phyloP scores from a whole-genome alignment of 2,888 invertebrate species.

The Linyphia triangularis region DNA sequence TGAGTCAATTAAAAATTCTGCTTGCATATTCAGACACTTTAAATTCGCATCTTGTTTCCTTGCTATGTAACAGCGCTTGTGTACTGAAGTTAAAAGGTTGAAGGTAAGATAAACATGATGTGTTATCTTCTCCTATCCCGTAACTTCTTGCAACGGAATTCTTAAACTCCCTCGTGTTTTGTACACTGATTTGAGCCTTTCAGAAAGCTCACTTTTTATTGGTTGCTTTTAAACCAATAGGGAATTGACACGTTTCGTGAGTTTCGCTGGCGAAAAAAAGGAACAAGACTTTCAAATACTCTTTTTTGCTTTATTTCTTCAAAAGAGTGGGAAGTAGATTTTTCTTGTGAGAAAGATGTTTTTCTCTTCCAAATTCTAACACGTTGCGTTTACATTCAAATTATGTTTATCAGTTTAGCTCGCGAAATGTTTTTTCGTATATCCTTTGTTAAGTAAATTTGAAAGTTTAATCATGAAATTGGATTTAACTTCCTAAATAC shows the following conservation, averaged over 20 bases:
- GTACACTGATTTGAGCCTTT: conserved; percentile 48
- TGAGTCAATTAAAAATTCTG: too few species aligned
- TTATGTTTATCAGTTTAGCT: conserved; percentile 22
- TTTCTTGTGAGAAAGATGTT: background rate
- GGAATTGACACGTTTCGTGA: conserved; percentile 29
- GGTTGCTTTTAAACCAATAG: conserved; percentile 31
- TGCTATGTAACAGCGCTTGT: too few species aligned
- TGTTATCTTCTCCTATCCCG: background rate
- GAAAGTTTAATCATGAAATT: conserved; percentile 50
- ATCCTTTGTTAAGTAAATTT: conserved; percentile 28
- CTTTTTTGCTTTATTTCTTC: background rate
- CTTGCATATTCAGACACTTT: too few species aligned
- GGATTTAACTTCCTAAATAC: conserved; percentile 38
- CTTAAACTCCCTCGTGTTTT: conserved; percentile 39
- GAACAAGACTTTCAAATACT: background rate
- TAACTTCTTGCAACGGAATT: background rate
- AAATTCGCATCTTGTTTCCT: too few species aligned
- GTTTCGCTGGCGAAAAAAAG: background rate
- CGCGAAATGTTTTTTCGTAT: background rate
- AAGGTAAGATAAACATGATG: background rate
- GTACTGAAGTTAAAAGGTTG: too few species aligned
- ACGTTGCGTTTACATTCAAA: conserved; percentile 24
- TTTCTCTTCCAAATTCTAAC: background rate
- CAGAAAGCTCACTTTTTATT: conserved; percentile 45
- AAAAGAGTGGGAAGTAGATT: background rate